phyloP scores from a whole-genome alignment of 2,888 invertebrate genomes.

The Parnassius glacialis region DNA sequence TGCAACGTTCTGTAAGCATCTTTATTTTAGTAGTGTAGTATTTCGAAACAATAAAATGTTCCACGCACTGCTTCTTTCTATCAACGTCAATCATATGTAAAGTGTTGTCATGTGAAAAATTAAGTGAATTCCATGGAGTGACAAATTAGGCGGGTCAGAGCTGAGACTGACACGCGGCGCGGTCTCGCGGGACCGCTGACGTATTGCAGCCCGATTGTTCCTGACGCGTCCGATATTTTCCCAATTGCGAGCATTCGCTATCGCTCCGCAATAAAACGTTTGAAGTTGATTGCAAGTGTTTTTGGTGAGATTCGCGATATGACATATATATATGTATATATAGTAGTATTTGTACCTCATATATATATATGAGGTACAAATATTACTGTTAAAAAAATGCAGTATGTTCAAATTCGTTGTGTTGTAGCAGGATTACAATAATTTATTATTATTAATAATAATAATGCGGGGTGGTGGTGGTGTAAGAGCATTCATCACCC shows the following conservation, averaged over 20 bases:
- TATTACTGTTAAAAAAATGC: background rate
- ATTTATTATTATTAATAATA: too few relatives aligned
- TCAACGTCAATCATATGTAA: slow-evolving; percentile 12
- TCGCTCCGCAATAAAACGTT: slow-evolving; percentile 3
- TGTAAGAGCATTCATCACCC: too few relatives aligned
- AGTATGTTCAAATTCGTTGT: too few relatives aligned
- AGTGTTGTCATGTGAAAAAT: slow-evolving; percentile 25
- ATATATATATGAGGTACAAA: background rate
- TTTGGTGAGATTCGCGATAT: slow-evolving; percentile 8
- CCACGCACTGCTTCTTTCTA: background rate
- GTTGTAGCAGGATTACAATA: too few relatives aligned
- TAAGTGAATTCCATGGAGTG: slow-evolving; percentile 30
- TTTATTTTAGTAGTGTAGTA: too few relatives aligned
- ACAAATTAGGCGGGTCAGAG: slow-evolving; percentile 40
- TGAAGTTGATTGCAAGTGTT: slow-evolving; percentile 9
- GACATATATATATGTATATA: too few relatives aligned
- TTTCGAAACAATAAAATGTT: background rate
- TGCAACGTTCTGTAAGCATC: too few relatives aligned
- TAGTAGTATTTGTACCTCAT: too few relatives aligned
- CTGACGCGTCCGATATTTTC: slow-evolving; percentile 21
- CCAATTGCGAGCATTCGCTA: slow-evolving; percentile 18
- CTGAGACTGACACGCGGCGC: slow-evolving; percentile 41
- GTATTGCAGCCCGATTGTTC: slow-evolving; percentile 26
- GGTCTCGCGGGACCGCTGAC: slow-evolving; percentile 46
- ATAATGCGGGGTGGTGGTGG: too few relatives aligned